Evolutionary conservation across 2,797 vertebrate genomes (phyloP).

Genomic region (Protonibea diacanthus): DNA sequence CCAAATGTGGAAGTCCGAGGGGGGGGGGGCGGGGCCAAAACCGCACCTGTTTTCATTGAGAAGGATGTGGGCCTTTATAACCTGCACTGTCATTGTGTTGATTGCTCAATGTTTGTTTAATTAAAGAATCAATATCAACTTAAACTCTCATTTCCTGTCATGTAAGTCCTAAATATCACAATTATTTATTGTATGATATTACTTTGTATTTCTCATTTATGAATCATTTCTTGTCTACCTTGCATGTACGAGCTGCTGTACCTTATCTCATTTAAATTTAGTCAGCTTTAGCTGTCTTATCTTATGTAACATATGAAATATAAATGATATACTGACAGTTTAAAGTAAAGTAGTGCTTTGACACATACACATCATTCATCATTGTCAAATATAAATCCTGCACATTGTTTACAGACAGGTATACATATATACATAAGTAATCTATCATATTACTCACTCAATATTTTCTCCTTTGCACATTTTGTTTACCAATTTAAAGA

Average conservation of each 20-base stretch:
- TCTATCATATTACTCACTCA: too few species aligned
- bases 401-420: background rate
- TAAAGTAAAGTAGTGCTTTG: background rate
- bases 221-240: too few species aligned
- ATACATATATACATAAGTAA: too few species aligned
- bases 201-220: too few species aligned
- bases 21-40: slow-evolving; percentile 48
- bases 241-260: too few species aligned
- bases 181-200: background rate
- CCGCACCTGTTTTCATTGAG: slow-evolving; percentile 74
- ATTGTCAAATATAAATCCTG: background rate
- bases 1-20: slow-evolving; percentile 62
- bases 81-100: background rate
- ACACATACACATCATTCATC: background rate
- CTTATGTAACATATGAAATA: too few species aligned
- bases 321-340: background rate
- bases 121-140: background rate
- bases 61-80: background rate
- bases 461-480: background rate
- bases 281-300: too few species aligned
- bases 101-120: background rate
- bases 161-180: too few species aligned
- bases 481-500: background rate
- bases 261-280: too few species aligned
- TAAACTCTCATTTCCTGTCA: background rate